Evolutionary conservation across 2,888 invertebrate genomes (phyloP).

Genomic region (Drosophila nr. perissopoda): DNA sequence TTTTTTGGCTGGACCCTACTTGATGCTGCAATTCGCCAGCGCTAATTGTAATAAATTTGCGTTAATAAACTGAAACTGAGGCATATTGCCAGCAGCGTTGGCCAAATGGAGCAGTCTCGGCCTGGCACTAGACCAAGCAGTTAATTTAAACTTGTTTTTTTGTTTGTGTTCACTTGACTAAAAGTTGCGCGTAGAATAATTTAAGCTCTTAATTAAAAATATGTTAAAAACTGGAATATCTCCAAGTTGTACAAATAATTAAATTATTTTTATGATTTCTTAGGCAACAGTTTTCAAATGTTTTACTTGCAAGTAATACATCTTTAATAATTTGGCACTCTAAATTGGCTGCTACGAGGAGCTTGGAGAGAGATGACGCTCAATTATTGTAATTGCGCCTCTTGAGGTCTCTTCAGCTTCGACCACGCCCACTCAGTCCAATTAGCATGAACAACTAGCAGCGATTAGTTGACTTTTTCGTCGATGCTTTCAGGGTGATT

Average conservation of each 20-base stretch:
- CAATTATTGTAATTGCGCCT: conserved; percentile 53
- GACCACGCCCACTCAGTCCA: conserved; percentile 56
- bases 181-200: conserved; percentile 25
- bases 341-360: neutral
- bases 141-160: conserved; percentile 6
- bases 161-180: conserved; percentile 5
- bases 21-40: conserved; percentile 55
- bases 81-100: conserved; percentile 64
- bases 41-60: conserved; percentile 78
- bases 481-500: conserved; percentile 76
- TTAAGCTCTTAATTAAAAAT: conserved; percentile 50
- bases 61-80: conserved; percentile 70
- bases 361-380: neutral
- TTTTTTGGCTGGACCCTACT: conserved; percentile 28
- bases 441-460: conserved; percentile 61
- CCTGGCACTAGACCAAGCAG: conserved; percentile 8
- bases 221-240: conserved; percentile 26
- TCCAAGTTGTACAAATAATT: conserved; percentile 3
- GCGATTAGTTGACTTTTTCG: conserved; percentile 74
- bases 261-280: neutral
- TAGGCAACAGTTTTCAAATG: neutral
- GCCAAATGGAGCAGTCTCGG: conserved; percentile 38
- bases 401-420: conserved; percentile 26
- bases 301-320: neutral
- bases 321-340: neutral